phyloP scores from a whole-genome alignment of 2,113 vertebrate species.

The Sisor rabdophorus region DNA sequence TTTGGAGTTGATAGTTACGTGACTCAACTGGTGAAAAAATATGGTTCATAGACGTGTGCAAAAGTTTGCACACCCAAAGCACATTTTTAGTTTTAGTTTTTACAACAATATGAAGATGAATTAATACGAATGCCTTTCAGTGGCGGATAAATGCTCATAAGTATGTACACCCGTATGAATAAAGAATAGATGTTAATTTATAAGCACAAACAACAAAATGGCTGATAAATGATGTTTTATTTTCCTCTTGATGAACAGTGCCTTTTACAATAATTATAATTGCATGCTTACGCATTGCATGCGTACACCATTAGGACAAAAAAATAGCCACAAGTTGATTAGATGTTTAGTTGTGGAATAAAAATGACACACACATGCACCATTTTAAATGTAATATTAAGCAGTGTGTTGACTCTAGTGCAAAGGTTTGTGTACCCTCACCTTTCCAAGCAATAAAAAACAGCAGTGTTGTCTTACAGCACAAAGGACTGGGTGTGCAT shows the following conservation, averaged over 20 bases:
- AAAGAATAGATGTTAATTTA: background rate
- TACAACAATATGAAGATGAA: background rate
- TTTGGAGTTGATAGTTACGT: background rate
- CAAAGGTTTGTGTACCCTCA: background rate
- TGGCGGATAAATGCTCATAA: background rate
- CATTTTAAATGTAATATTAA: background rate
- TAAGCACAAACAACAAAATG: background rate
- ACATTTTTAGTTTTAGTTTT: background rate
- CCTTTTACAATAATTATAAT: background rate
- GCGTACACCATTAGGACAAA: background rate
- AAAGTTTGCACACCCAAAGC: background rate
- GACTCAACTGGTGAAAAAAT: background rate
- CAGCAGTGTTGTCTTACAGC: too few relatives aligned
- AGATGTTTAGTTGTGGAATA: too few relatives aligned
- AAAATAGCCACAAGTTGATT: too few relatives aligned
- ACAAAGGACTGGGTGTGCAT: too few relatives aligned
- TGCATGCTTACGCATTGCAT: background rate
- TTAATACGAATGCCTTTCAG: background rate
- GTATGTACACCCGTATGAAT: background rate
- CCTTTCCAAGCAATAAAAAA: background rate
- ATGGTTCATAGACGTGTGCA: background rate
- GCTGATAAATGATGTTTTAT: background rate
- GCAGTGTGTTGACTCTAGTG: background rate
- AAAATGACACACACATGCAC: background rate
- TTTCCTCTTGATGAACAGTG: background rate